phyloP scores from a whole-genome alignment of 2,113 vertebrate genomes.

The Aphyosemion australe region DNA sequence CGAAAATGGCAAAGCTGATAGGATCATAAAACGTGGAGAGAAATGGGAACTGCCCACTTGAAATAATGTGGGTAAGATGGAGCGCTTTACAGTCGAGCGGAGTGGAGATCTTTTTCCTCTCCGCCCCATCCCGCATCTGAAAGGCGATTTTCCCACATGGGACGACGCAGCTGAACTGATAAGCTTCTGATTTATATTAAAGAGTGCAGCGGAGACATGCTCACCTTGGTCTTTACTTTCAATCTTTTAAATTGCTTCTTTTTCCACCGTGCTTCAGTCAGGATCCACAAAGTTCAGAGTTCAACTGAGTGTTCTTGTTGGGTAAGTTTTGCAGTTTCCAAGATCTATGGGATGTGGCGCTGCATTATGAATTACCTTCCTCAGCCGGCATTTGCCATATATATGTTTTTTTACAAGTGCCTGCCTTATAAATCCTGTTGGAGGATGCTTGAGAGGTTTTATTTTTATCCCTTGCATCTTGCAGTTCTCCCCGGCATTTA shows the following conservation, averaged over 20 bases:
- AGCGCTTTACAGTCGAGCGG: slow-evolving; percentile 32
- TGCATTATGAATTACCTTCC: slow-evolving; percentile 42
- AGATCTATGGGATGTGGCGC: slow-evolving; percentile 27
- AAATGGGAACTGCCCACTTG: slow-evolving; percentile 49
- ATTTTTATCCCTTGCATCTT: slow-evolving; percentile 60
- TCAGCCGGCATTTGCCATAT: slow-evolving; percentile 25
- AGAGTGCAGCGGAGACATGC: slow-evolving; percentile 11
- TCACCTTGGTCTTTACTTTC: slow-evolving; percentile 43
- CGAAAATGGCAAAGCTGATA: slow-evolving; percentile 42
- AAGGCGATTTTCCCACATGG: slow-evolving; percentile 43
- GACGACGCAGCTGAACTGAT: slow-evolving; percentile 30
- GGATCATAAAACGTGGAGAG: slow-evolving; percentile 47
- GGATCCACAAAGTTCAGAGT: slow-evolving; percentile 37
- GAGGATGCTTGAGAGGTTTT: slow-evolving; percentile 58
- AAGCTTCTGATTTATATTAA: slow-evolving; percentile 44
- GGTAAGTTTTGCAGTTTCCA: slow-evolving; percentile 27
- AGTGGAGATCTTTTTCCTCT: slow-evolving; percentile 9
- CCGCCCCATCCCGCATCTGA: slow-evolving; percentile 10
- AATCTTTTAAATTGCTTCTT: slow-evolving; percentile 22
- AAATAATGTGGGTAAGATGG: slow-evolving; percentile 42
- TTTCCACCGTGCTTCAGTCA: slow-evolving; percentile 16
- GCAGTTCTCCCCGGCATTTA: slow-evolving; percentile 51
- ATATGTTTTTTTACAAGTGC: slow-evolving; percentile 32
- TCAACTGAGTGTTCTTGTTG: slow-evolving; percentile 34
- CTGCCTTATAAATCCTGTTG: slow-evolving; percentile 48